These are phyloP conservation scores for Elegia similella DNA, from an alignment of 2,888 invertebrate genomes.

Conservation along the genomic window DNA sequence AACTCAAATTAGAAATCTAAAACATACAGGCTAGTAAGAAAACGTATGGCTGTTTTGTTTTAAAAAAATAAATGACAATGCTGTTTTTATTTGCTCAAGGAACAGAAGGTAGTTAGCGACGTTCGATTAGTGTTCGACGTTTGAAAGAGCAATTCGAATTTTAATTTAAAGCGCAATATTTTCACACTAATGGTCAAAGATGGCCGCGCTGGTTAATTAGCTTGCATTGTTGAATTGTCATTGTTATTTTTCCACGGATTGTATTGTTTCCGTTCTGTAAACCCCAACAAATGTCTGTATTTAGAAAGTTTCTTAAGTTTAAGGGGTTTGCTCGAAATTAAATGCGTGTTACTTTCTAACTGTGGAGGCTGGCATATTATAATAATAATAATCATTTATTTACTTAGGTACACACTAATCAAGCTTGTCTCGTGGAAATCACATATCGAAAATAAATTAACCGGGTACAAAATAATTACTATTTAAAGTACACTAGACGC, in stretches of 20 bases:
- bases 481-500: too few species aligned
- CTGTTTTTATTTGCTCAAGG: slow-evolving; percentile 40
- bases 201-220: slow-evolving; percentile 55
- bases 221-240: slow-evolving; percentile 47
- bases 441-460: too few species aligned
- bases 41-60: slow-evolving; percentile 22
- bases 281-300: slow-evolving; percentile 37
- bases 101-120: slow-evolving; percentile 45
- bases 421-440: too few species aligned
- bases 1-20: not conserved
- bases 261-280: slow-evolving; percentile 34
- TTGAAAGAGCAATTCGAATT: slow-evolving; percentile 68
- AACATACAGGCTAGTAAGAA: slow-evolving; percentile 2
- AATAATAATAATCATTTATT: too few species aligned
- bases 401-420: too few species aligned
- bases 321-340: slow-evolving; percentile 14
- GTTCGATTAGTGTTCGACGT: slow-evolving; percentile 64
- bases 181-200: slow-evolving; percentile 57
- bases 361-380: not conserved
- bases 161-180: slow-evolving; percentile 65
- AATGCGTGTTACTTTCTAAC: not conserved
- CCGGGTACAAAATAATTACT: too few species aligned
- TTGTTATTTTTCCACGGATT: slow-evolving; percentile 46
- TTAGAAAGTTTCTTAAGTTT: slow-evolving; percentile 32
- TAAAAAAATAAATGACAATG: slow-evolving; percentile 34